phyloP scores from a whole-genome alignment of 1,140 invertebrate species.

The Drosophila rufa region DNA sequence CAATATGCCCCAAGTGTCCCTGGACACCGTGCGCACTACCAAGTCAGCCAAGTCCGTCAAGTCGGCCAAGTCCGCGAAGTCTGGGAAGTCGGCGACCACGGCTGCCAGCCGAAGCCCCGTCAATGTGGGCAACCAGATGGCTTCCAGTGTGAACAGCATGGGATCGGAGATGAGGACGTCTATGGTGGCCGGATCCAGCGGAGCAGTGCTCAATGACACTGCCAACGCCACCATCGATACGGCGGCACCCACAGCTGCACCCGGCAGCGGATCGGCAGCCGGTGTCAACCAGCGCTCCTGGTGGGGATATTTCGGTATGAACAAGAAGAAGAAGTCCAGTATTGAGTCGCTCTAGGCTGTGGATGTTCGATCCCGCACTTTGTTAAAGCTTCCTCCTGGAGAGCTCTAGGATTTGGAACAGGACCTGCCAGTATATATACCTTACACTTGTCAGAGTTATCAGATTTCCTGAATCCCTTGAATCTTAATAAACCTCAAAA shows the following conservation, averaged over 20 bases:
- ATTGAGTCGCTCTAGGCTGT: constrained; percentile 28
- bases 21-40: constrained; percentile 9
- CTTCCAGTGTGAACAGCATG: background rate
- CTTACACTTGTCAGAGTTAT: background rate
- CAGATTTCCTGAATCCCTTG: background rate
- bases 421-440: no score
- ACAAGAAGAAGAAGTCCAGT: constrained; percentile 44
- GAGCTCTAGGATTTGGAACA: no score
- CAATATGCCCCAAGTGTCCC: constrained; percentile 8
- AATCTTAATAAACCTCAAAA: background rate
- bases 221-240: background rate
- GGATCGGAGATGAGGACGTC: background rate
- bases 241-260: background rate
- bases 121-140: background rate
- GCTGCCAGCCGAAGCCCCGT: background rate
- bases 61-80: background rate
- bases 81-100: no score
- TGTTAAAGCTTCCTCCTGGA: background rate
- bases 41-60: constrained; percentile 12
- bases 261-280: background rate
- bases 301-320: constrained; percentile 59
- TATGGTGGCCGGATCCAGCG: background rate
- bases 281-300: constrained; percentile 9
- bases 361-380: background rate
- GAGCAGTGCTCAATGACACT: background rate